These are phyloP conservation scores for Paramisgurnus dabryanus DNA, from an alignment of 2,113 vertebrate species.

Conservation along the genomic window DNA sequence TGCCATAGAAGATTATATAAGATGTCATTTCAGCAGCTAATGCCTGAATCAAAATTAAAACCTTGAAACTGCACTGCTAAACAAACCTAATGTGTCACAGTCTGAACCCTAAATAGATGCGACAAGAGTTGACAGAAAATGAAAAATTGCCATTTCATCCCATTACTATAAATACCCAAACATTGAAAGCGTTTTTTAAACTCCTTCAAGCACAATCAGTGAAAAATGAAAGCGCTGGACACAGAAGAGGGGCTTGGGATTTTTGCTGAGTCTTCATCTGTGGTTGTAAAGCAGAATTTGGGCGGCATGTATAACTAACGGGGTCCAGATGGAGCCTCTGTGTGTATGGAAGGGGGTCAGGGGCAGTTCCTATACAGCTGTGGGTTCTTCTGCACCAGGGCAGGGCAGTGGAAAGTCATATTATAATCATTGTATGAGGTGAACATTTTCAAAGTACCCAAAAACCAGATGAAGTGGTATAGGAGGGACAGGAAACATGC, in stretches of 20 bases:
- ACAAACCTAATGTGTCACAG: no score
- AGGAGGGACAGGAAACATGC: not conserved
- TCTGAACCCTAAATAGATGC: not conserved
- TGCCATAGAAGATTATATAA: no score
- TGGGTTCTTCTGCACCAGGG: constrained; percentile 18
- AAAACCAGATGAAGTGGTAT: constrained; percentile 1
- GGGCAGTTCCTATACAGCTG: constrained; percentile 52
- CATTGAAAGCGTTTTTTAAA: constrained; percentile 24
- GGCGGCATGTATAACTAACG: constrained; percentile 50
- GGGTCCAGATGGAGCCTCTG: constrained; percentile 50
- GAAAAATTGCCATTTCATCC: constrained; percentile 2
- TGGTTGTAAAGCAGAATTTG: constrained; percentile 44
- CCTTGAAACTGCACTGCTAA: no score
- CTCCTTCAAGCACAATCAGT: constrained; percentile 33
- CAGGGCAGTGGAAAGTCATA: constrained; percentile 42
- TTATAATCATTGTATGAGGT: constrained; percentile 45
- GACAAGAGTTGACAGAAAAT: not conserved
- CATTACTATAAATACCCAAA: constrained; percentile 27
- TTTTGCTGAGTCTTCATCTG: constrained; percentile 59
- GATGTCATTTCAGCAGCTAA: no score
- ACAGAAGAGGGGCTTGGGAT: constrained; percentile 7
- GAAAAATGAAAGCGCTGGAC: constrained; percentile 40
- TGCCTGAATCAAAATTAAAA: no score
- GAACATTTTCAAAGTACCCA: constrained; percentile 29
- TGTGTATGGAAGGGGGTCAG: constrained; percentile 14